Percentiles rank a stretch among this genome's conserved stretches.
Conservation (phyloP, 2,797 vertebrate species). For the Diglossa cyanea region DNA sequence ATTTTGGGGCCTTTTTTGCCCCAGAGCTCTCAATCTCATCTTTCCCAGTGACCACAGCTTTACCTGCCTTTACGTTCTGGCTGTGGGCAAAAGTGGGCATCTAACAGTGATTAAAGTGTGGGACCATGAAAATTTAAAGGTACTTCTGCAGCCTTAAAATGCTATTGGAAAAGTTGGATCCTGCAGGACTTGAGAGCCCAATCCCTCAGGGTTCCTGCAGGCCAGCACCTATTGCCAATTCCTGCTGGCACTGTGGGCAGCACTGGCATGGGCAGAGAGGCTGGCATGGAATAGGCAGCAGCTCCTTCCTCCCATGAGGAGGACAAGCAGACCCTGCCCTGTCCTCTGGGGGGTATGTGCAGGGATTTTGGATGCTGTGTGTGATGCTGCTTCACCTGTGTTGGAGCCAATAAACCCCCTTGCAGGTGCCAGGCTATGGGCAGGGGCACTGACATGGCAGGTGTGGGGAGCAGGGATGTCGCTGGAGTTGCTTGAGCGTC, state of each 20-base stretch:
- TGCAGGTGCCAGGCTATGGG: not conserved
- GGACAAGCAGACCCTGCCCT: not conserved
- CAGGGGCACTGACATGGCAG: not conserved
- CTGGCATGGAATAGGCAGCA: not conserved
- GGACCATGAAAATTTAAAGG: not conserved
- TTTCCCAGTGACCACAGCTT: not conserved
- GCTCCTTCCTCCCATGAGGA: not conserved
- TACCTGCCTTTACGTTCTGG: not conserved
- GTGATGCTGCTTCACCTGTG: not conserved
- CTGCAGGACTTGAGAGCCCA: not conserved
- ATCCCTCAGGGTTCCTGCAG: not conserved
- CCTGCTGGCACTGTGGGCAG: not conserved
- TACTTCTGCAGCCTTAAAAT: not conserved
- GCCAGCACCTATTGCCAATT: not conserved
- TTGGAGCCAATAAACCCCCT: rapidly evolving
- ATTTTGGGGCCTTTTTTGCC: not conserved
- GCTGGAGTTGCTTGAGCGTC: not conserved
- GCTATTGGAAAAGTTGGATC: not conserved
- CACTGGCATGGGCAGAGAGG: not conserved
- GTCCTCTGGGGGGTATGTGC: rapidly evolving
- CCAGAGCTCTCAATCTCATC: rapidly evolving
- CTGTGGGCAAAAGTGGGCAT: not conserved
- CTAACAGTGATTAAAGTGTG: not conserved
- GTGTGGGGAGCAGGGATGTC: not conserved
- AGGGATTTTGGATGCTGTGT: not conserved